Percentiles rank a stretch among this genome's conserved stretches.
Evolutionary conservation across 2,888 invertebrate species (phyloP).

Genomic region (Sminthurides aquaticus): DNA sequence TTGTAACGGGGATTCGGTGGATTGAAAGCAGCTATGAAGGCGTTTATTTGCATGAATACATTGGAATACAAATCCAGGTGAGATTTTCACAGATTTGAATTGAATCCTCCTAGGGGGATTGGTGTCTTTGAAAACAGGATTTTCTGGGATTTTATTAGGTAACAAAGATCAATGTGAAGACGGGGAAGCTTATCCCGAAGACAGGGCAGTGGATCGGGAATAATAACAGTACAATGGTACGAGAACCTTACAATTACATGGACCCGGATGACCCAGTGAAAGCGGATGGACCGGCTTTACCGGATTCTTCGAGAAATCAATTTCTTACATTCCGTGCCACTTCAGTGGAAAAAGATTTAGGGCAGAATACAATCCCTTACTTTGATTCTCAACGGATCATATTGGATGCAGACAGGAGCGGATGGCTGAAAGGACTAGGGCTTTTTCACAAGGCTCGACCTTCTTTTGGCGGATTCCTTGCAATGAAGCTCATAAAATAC

Average conservation of each 20-base stretch:
- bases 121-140: too few species aligned
- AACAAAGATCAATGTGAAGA: conserved; percentile 2
- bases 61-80: conserved; percentile 15
- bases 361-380: conserved; percentile 75
- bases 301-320: conserved; percentile 60
- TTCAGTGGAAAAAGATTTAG: conserved; percentile 65
- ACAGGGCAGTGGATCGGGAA: conserved; percentile 16
- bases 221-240: conserved; percentile 11
- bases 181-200: conserved; percentile 8
- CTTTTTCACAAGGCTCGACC: conserved; percentile 65
- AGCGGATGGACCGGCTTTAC: conserved; percentile 48
- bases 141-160: too few species aligned
- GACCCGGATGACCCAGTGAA: conserved; percentile 41
- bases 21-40: conserved; percentile 3
- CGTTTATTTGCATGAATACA: conserved; percentile 15
- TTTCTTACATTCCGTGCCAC: conserved; percentile 63
- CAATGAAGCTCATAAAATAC: conserved; percentile 51
- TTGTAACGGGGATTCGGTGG: conserved; percentile 23
- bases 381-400: conserved; percentile 67
- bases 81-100: too few species aligned
- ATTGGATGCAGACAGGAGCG: conserved; percentile 56
- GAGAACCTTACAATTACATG: conserved; percentile 17
- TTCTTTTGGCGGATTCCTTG: conserved; percentile 69
- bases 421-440: conserved; percentile 65
- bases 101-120: too few species aligned